Evolutionary conservation across 1,140 invertebrate genomes (phyloP), one percentile per base, ranked within the genome.

Genomic region (Campoletis sonorensis): DNA sequence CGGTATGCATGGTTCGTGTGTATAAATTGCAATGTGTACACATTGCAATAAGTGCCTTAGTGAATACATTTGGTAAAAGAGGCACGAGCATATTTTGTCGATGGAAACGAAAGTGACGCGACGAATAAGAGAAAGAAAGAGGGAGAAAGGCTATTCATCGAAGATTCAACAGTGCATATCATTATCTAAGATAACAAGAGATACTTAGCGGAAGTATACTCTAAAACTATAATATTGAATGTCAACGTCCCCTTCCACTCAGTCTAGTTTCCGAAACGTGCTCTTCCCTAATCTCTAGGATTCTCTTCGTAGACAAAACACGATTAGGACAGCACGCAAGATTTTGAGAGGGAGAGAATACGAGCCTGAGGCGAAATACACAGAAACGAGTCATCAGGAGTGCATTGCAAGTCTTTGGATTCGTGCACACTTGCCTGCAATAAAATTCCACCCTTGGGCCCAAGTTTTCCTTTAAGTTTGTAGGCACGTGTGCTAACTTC

Each of bases 211-310:
- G n/a, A 64, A 45, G 58, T n/a, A 26, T 26, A 4, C 40, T 26
- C 0, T 27, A 45, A 16, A 70, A 15, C 5, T 23, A 78, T 49
- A 78, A 78, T 64, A 72, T 58, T 51, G 75, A 45, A 49, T 78
- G 21, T 33, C 51, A 4, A 75, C 75, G 40, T 37, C 51, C 58
- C 37, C 26, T 21, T 26, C 15, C 27, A 81, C n/a, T 75, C 45
- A 33, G 61, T 33, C 8, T 33, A 4, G 45, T 58, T 77, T 83
- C 78, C 64, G n/a, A 71, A 79, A 83, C 86, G 87, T 87, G 85
- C 83, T 82, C 81, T 68, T 82, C 71, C 77, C 79, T 86, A 86
- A 87, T 86, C 83, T 82, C 23, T 18, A 64, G 83, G 85, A 85
- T 85, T 87, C 73, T 71, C 73, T 21, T 76, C 68, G 67, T 82